Evolutionary conservation across 1,140 invertebrate genomes (phyloP), one percentile per base, ranked within the genome.

Genomic region (Musca vetustissima): DNA sequence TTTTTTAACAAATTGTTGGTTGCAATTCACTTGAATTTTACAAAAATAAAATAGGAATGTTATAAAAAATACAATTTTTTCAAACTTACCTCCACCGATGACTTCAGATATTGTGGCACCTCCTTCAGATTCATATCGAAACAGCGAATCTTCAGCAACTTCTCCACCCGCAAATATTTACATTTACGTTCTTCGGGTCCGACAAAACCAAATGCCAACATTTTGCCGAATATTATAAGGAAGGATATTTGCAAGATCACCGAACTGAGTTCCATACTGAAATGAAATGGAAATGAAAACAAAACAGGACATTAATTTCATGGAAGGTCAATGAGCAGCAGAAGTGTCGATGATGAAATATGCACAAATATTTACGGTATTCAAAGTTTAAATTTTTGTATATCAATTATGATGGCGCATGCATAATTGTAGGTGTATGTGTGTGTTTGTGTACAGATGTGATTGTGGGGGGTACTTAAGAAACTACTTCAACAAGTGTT

Each of bases 91-190:
- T 87, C 86, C 64, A 87, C 85, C 50, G 83, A 84, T 67, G 79
- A 77, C 74, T 83, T 86, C 6, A 87, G 80, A 67, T 75, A 77
- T 65, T 78, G 85, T 0, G 86, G 86, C 73, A 87, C 85, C 67
- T 83, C 83, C 47, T 75, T 78, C n/a, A 87, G 79, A 69, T 85
- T 79, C 59, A 87, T 79, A 2, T 83, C 81, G 7, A 78, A 83
- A 73, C 86, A 87, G 19, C 85, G 81, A 0, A 85, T 85, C 0
- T 85, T 86, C 67, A 85, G 82, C 79, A 87, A 84, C 48, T 84
- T 83, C 68, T 83, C 85, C 1, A 86, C 85, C 32, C 84, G 79
- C 3, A 83, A 83, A 70, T 86, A 86, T 28, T 78, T 82, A 71
- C 86, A 87, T 69, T 77, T 74, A 17, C 74, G 72, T 8, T 78